phyloP scores from a whole-genome alignment of 1,140 invertebrate genomes.

The Aphelinus atriplicis region DNA sequence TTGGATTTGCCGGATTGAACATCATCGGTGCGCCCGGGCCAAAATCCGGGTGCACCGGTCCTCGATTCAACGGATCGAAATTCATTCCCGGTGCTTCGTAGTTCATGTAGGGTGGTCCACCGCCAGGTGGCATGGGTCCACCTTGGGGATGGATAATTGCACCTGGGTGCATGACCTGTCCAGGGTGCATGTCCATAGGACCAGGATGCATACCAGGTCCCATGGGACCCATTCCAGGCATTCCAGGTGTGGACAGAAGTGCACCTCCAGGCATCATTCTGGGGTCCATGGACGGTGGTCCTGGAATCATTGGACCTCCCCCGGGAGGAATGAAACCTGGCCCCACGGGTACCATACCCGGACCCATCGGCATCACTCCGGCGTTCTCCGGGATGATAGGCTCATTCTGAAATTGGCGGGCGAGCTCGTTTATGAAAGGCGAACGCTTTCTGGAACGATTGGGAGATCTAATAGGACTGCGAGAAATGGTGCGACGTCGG shows the following conservation, averaged over 20 bases:
- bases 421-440: slow-evolving; percentile 62
- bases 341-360: neutral
- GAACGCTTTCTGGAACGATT: slow-evolving; percentile 58
- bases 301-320: neutral
- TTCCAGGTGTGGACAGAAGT: neutral
- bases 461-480: slow-evolving; percentile 50
- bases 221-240: neutral
- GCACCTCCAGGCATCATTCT: slow-evolving; percentile 25
- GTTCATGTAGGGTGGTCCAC: slow-evolving; percentile 17
- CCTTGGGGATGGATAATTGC: slow-evolving; percentile 1
- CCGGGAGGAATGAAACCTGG: neutral
- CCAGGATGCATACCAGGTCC: neutral
- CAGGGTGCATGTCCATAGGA: slow-evolving; percentile 41
- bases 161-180: slow-evolving; percentile 14
- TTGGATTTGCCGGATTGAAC: slow-evolving; percentile 52
- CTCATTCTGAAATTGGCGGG: slow-evolving; percentile 55
- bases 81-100: slow-evolving; percentile 49
- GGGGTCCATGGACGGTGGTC: neutral
- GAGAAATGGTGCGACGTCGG: slow-evolving; percentile 52
- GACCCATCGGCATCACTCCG: slow-evolving; percentile 22
- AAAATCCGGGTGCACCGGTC: slow-evolving; percentile 46
- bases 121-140: neutral
- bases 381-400: slow-evolving; percentile 4
- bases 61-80: slow-evolving; percentile 48
- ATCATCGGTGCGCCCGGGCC: slow-evolving; percentile 47